Conservation (phyloP, 2,113 vertebrate genomes). For the Ahaetulla prasina region DNA sequence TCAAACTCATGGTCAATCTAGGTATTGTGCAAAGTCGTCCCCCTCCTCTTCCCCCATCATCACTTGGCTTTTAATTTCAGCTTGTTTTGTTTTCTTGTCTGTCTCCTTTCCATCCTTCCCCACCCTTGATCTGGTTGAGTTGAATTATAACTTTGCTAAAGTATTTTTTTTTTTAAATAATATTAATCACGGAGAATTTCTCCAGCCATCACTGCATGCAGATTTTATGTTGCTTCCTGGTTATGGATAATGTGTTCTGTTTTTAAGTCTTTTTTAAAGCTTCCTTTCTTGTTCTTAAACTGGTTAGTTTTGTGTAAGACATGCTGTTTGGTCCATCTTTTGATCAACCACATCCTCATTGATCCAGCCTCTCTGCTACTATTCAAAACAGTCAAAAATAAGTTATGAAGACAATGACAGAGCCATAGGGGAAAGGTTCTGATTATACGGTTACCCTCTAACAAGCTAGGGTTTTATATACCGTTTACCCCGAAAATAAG, state of each 20-base stretch:
- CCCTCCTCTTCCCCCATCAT: slow-evolving; percentile 32
- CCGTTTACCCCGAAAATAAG: no score
- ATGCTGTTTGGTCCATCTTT: slow-evolving; percentile 85
- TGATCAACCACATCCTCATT: slow-evolving; percentile 76
- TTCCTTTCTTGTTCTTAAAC: slow-evolving; percentile 74
- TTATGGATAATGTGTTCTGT: slow-evolving; percentile 64
- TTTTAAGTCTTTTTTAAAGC: slow-evolving; percentile 64
- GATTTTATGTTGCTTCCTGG: slow-evolving; percentile 76
- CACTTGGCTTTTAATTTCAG: slow-evolving; percentile 61
- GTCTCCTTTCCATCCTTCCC: slow-evolving; percentile 26
- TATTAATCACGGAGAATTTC: slow-evolving; percentile 54
- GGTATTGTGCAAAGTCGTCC: slow-evolving; percentile 82
- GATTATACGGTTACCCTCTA: not conserved
- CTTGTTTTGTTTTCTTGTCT: slow-evolving; percentile 66
- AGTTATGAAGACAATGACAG: slow-evolving; percentile 11
- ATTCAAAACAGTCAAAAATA: slow-evolving; percentile 81
- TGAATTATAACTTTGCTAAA: slow-evolving; percentile 64
- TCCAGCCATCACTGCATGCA: slow-evolving; percentile 78
- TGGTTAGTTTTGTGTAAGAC: slow-evolving; percentile 77
- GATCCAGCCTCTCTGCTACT: slow-evolving; percentile 49
- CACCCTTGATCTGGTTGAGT: slow-evolving; percentile 65
- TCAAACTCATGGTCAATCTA: slow-evolving; percentile 97
- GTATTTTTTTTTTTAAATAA: slow-evolving; percentile 36
- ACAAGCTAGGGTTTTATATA: not conserved
- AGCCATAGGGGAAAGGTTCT: not conserved